Conservation (phyloP, 2,797 vertebrate genomes). For the Erethizon dorsatum region DNA sequence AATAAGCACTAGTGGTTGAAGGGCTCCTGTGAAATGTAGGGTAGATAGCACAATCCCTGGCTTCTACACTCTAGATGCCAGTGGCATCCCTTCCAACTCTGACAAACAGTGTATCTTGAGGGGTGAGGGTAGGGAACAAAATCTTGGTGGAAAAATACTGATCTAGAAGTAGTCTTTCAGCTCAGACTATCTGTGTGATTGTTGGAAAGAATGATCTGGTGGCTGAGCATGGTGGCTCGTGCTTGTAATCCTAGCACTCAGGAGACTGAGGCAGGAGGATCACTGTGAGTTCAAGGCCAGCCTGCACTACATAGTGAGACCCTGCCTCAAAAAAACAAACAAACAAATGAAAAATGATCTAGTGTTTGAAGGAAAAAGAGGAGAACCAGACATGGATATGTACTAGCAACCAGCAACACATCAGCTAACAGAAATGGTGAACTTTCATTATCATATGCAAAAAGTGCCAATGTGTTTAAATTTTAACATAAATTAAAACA, state of each 20-base stretch:
- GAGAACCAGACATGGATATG: background rate
- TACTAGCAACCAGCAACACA: background rate
- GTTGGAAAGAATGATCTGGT: background rate
- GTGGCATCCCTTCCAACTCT: background rate
- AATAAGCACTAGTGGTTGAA: background rate
- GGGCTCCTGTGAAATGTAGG: background rate
- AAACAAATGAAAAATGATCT: no score
- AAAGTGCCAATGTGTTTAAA: constrained; percentile 20
- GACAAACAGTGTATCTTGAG: background rate
- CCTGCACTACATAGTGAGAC: background rate
- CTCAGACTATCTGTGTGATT: background rate
- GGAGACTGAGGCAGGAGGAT: background rate
- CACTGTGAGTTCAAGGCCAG: background rate
- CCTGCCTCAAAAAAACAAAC: background rate
- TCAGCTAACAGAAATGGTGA: background rate
- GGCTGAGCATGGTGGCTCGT: background rate
- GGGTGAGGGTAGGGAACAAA: background rate
- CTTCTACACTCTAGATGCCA: background rate
- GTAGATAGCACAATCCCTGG: background rate
- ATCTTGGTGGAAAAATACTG: background rate
- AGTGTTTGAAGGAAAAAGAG: background rate
- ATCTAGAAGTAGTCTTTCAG: background rate
- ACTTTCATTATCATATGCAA: background rate
- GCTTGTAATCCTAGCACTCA: background rate
- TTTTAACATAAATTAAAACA: constrained; percentile 43